Evolutionary conservation across 1,140 invertebrate genomes (phyloP), one percentile per base, ranked within the genome.

Genomic region (Phortica variegata): DNA sequence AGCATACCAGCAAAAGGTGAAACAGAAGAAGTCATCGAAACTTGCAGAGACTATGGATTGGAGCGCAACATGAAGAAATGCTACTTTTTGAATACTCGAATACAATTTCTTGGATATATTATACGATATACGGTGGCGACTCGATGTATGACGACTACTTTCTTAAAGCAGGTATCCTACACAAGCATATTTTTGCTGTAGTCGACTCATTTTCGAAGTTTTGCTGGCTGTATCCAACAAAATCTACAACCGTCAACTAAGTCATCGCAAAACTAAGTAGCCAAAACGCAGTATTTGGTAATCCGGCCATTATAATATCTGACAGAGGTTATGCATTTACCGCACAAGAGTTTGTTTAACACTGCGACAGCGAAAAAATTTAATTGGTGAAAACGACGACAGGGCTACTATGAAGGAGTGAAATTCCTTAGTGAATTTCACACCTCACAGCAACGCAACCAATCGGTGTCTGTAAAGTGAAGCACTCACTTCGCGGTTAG

Each of bases 151-250:
- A 73, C 36, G 41, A 41, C 8, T 74, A 70, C n/a, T n/a, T n/a
- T n/a, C n/a, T n/a, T n/a, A n/a, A n/a, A n/a, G n/a, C n/a, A n/a
- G n/a, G n/a, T n/a, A n/a, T n/a, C n/a, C n/a, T n/a, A n/a, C n/a
- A n/a, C 34, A 61, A 66, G 12, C 42, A 74, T 43, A 52, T 77
- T 18, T 47, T 73, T 1, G 51, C 54, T 4, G 52, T 71, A 0
- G 38, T 68, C 8, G 65, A 73, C 47, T 49, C 42, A 2, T 70
- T 70, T 43, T 58, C 58, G 2, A 68, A 49, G 16, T 49, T 47
- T 19, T 13, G n/a, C 2, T 76, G 66, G 61, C n/a, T 79, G 15
- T 77, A 71, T 47, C 59, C 73, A 2, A 60, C 66, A 8, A 75
- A 73, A 18, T 55, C 54, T 0, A 69, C 65, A 1, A 62, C 62